Evolutionary conservation across 2,797 vertebrate genomes (phyloP).

Genomic region (Pterois miles): DNA sequence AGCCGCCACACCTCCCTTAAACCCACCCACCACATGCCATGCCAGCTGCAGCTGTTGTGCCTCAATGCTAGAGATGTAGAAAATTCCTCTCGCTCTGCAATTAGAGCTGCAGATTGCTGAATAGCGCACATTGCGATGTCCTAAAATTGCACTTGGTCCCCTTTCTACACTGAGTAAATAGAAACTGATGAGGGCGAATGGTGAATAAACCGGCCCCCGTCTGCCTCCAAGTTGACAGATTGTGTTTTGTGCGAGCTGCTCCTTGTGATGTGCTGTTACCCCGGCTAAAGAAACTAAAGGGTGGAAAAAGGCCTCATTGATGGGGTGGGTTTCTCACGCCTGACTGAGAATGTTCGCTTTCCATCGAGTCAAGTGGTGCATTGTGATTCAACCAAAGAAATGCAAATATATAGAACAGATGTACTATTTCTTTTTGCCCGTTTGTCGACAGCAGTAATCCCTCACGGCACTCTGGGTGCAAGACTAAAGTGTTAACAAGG

Average conservation of each 20-base stretch:
- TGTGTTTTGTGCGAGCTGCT: constrained; percentile 74
- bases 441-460: constrained; percentile 73
- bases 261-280: constrained; percentile 68
- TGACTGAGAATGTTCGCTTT: constrained; percentile 80
- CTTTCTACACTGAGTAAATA: constrained; percentile 71
- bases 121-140: constrained; percentile 77
- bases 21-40: constrained; percentile 78
- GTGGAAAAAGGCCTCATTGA: constrained; percentile 76
- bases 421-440: constrained; percentile 65
- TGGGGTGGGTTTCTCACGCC: constrained; percentile 79
- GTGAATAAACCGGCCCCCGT: constrained; percentile 57
- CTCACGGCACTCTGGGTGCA: constrained; percentile 58
- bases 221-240: constrained; percentile 70
- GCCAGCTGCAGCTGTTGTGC: constrained; percentile 82
- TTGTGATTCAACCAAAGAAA: constrained; percentile 83
- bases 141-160: constrained; percentile 75
- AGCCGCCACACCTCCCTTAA: constrained; percentile 65
- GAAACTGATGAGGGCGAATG: constrained; percentile 67
- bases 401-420: constrained; percentile 84
- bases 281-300: constrained; percentile 63
- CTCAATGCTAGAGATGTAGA: constrained; percentile 73
- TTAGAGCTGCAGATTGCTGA: constrained; percentile 80
- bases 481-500: constrained; percentile 78
- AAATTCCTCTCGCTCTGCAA: constrained; percentile 78
- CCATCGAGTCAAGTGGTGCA: constrained; percentile 82